A percentile compares a stretch with the other conserved stretches of the same genome.
These are phyloP conservation scores for Mystacides longicornis DNA, from an alignment of 2,888 invertebrate species.

Conservation along the genomic window DNA sequence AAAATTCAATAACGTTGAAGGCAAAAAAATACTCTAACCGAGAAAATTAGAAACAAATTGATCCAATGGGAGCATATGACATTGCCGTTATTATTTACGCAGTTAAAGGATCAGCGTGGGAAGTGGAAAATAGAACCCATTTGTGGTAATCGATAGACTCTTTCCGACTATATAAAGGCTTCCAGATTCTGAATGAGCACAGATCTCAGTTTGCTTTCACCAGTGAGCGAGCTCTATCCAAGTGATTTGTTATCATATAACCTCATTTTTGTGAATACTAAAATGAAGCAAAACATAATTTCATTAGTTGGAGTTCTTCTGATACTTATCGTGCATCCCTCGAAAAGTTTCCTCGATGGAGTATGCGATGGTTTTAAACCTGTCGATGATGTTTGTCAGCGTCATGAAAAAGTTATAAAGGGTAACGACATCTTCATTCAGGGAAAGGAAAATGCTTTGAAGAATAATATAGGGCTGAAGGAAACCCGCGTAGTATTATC, in stretches of 20 bases:
- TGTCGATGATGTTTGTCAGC: slow-evolving; percentile 18
- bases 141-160: slow-evolving; percentile 15
- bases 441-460: slow-evolving; percentile 23
- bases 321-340: slow-evolving; percentile 22
- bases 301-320: slow-evolving; percentile 19
- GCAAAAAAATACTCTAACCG: slow-evolving; percentile 13
- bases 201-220: slow-evolving; percentile 10
- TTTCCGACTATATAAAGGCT: slow-evolving; percentile 19
- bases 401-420: slow-evolving; percentile 16
- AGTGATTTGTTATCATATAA: neutral
- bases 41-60: slow-evolving; percentile 1
- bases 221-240: neutral
- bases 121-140: slow-evolving; percentile 21
- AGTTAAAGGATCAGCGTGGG: slow-evolving; percentile 15
- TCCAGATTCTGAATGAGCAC: slow-evolving; percentile 10
- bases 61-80: neutral
- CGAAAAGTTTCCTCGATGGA: slow-evolving; percentile 23
- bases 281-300: slow-evolving; percentile 17
- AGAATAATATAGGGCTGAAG: slow-evolving; percentile 23
- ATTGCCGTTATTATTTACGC: neutral
- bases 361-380: slow-evolving; percentile 17
- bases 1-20: slow-evolving; percentile 16
- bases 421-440: slow-evolving; percentile 21
- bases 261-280: neutral
- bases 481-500: slow-evolving; percentile 24